Conservation (phyloP, 2,888 invertebrate species). For the Lasioglossum zephyrum region DNA sequence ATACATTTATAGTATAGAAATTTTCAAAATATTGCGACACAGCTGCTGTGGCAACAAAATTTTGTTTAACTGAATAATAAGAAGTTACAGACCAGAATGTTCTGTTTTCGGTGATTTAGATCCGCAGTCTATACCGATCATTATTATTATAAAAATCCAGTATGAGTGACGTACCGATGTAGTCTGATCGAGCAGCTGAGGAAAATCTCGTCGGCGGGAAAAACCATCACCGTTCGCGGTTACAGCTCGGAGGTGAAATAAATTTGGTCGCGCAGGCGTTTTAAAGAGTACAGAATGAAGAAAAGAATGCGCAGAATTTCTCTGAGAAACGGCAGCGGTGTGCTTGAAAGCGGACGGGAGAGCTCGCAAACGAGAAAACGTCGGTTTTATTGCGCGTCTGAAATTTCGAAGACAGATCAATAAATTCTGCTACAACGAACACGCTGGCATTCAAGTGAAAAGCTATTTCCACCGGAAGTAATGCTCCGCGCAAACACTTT, state of each 20-base stretch:
- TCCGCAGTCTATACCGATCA: background rate
- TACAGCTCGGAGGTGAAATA: background rate
- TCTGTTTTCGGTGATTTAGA: background rate
- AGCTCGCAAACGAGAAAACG: background rate
- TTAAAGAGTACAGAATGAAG: background rate
- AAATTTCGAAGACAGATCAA: constrained; percentile 10
- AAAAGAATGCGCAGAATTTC: background rate
- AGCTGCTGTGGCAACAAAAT: too few relatives aligned
- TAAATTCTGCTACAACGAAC: background rate
- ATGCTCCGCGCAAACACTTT: constrained; percentile 2
- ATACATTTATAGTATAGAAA: too few relatives aligned
- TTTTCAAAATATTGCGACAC: too few relatives aligned
- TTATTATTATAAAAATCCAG: background rate
- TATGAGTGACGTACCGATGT: background rate
- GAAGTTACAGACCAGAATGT: too few relatives aligned
- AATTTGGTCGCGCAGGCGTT: background rate
- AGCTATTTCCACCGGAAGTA: constrained; percentile 29
- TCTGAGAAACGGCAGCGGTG: background rate
- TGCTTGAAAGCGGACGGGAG: background rate
- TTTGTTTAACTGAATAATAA: too few relatives aligned
- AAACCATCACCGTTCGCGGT: background rate
- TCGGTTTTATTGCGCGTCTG: constrained; percentile 1
- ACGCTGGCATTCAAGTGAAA: background rate
- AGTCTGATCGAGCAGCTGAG: background rate
- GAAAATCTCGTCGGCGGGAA: background rate